Evolutionary conservation across 2,113 vertebrate genomes (phyloP).

Genomic region (Ivindomyrus marchei): DNA sequence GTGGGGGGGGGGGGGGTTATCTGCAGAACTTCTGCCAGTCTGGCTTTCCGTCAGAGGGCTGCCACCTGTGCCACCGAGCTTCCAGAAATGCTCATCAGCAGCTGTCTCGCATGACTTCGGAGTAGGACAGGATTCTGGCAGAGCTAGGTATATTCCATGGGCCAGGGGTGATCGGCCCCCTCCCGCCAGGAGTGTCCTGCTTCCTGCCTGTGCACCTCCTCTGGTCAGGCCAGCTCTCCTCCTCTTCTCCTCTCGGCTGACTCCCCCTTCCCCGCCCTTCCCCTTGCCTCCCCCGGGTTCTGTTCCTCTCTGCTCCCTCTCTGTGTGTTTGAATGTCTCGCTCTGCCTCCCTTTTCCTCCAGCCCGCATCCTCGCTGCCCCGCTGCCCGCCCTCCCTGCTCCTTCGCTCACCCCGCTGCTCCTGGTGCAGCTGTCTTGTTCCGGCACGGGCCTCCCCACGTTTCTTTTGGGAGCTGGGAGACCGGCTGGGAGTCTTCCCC

Average conservation of each 20-base stretch:
- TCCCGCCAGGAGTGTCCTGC: conserved; percentile 43
- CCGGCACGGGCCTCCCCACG: background rate
- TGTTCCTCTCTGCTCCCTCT: conserved; percentile 29
- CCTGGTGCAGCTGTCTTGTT: conserved; percentile 6
- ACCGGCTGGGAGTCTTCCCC: conserved; percentile 31
- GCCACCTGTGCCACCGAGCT: background rate
- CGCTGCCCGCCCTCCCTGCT: conserved; percentile 21
- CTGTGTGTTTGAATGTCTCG: background rate
- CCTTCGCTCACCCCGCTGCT: background rate
- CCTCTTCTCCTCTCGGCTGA: conserved; percentile 18
- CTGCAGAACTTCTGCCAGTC: background rate
- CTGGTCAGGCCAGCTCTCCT: conserved; percentile 30
- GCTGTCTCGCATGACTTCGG: conserved; percentile 52
- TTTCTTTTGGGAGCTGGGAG: conserved; percentile 30
- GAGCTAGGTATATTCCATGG: conserved; percentile 79
- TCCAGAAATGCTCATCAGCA: conserved; percentile 39
- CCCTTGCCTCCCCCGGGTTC: conserved; percentile 27
- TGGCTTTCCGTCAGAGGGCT: background rate
- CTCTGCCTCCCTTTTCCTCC: conserved; percentile 30
- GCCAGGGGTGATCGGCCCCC: conserved; percentile 62
- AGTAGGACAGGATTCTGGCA: conserved; percentile 61
- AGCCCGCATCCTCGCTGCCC: conserved; percentile 4
- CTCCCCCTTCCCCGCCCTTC: conserved; percentile 27
- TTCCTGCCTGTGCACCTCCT: conserved; percentile 16
- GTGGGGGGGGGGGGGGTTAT: background rate